phyloP scores from a whole-genome alignment of 2,797 vertebrate species.

The Myotis findleyi region DNA sequence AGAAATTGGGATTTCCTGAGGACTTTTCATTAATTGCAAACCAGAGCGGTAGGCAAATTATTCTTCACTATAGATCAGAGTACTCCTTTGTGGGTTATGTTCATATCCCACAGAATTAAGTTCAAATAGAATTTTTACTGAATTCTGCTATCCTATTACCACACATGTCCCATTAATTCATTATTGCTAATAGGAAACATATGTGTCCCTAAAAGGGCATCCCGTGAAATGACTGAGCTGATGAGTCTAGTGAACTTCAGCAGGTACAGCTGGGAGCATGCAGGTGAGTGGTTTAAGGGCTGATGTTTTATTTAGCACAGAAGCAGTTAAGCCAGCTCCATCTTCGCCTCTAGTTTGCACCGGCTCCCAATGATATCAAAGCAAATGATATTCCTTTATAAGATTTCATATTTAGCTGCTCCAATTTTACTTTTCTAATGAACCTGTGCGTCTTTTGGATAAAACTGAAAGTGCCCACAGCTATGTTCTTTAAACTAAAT shows the following conservation, averaged over 20 bases:
- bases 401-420: conserved; percentile 55
- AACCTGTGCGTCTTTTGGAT: conserved; percentile 38
- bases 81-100: conserved; percentile 67
- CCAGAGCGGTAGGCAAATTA: conserved; percentile 62
- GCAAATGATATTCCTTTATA: conserved; percentile 30
- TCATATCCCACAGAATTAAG: conserved; percentile 70
- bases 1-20: conserved; percentile 80
- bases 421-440: conserved; percentile 62
- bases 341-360: background rate
- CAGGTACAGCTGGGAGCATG: background rate
- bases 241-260: background rate
- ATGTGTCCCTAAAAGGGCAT: conserved; percentile 41
- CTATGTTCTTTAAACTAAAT: background rate
- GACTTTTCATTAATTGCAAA: conserved; percentile 77
- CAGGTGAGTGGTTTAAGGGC: background rate
- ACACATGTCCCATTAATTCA: conserved; percentile 59
- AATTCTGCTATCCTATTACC: conserved; percentile 71
- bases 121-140: conserved; percentile 78
- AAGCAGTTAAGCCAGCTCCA: background rate
- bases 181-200: conserved; percentile 64
- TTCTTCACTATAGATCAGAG: conserved; percentile 70
- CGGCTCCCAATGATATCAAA: conserved; percentile 29
- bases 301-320: conserved; percentile 26
- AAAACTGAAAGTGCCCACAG: conserved; percentile 27
- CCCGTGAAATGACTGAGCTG: conserved; percentile 44